Conservation (phyloP, 1,140 invertebrate species). For the Lamellibrachia luymesi region DNA sequence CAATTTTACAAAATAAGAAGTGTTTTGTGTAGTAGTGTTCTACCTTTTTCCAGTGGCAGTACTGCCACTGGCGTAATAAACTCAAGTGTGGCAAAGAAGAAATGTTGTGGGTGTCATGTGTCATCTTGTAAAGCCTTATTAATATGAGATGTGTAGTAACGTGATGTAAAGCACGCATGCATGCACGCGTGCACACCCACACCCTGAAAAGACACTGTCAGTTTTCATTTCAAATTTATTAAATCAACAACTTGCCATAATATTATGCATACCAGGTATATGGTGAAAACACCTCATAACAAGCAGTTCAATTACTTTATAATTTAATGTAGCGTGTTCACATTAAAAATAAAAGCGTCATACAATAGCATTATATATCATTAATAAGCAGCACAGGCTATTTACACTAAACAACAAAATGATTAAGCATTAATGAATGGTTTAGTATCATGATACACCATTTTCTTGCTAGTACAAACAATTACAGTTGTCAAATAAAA, state of each 20-base stretch:
- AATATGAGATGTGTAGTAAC: too few species aligned
- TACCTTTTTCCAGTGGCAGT: neutral
- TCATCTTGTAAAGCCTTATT: too few species aligned
- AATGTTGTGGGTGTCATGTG: too few species aligned
- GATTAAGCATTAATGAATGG: neutral
- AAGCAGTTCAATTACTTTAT: neutral
- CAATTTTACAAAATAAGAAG: too few species aligned
- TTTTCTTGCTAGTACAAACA: neutral
- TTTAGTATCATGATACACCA: neutral
- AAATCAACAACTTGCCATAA: neutral
- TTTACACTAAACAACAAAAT: neutral
- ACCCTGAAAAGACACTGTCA: neutral
- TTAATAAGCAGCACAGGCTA: neutral
- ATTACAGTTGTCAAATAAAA: neutral
- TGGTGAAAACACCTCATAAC: neutral
- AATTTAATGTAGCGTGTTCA: neutral
- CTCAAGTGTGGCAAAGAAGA: neutral
- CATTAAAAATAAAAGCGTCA: neutral
- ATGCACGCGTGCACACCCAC: too few species aligned
- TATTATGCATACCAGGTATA: neutral
- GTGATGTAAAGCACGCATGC: too few species aligned
- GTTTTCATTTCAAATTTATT: conserved; percentile 12
- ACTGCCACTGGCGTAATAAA: neutral
- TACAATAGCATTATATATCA: neutral
- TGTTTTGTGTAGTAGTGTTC: neutral